Conservation (phyloP, 2,888 invertebrate species). For the Eugnorisma glareosa region DNA sequence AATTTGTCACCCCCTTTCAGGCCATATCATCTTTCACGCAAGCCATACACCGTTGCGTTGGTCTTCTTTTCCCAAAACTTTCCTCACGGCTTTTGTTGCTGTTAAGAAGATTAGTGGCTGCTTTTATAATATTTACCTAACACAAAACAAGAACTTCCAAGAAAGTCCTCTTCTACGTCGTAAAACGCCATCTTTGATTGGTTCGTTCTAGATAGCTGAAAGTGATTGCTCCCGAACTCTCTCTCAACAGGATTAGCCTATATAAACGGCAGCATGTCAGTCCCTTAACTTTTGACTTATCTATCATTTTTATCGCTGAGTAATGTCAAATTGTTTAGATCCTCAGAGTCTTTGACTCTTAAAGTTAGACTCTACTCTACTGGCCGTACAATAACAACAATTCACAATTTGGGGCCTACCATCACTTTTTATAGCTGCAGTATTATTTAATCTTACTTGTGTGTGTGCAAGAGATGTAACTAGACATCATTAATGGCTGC, state of each 20-base stretch:
- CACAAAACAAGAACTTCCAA: too few relatives aligned
- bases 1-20: background rate
- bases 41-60: background rate
- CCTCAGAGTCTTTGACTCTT: background rate
- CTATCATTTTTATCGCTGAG: background rate
- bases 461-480: too few relatives aligned
- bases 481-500: too few relatives aligned
- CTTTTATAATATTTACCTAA: too few relatives aligned
- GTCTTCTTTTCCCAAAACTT: background rate
- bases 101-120: too few relatives aligned
- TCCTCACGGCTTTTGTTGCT: background rate
- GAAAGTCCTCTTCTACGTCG: too few relatives aligned
- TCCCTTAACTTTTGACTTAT: background rate
- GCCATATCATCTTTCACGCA: background rate
- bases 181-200: too few relatives aligned
- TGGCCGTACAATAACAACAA: background rate
- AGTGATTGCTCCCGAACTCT: too few relatives aligned
- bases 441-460: too few relatives aligned
- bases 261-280: background rate
- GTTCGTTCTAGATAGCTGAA: too few relatives aligned
- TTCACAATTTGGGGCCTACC: background rate
- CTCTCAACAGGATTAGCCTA: background rate
- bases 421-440: too few relatives aligned
- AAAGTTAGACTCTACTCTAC: background rate
- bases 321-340: background rate